Percentiles rank a stretch among this genome's conserved stretches.
These are phyloP conservation scores for Drosophila subobscura DNA, from an alignment of 1,140 invertebrate species.

Conservation along the genomic window DNA sequence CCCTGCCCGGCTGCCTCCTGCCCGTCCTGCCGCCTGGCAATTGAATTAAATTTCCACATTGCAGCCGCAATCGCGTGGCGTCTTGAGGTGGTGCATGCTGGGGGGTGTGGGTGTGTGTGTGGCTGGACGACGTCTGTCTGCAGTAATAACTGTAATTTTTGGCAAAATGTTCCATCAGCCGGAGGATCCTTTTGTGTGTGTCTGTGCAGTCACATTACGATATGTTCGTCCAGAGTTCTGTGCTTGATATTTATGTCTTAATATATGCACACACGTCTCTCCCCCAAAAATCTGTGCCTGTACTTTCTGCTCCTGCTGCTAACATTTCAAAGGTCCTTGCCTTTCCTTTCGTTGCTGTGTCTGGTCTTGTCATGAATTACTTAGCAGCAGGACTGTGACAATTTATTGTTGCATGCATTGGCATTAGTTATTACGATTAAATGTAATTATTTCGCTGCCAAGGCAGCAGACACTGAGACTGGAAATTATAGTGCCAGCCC, in stretches of 20 bases:
- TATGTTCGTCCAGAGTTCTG: slow-evolving; percentile 26
- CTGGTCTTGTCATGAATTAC: slow-evolving; percentile 68
- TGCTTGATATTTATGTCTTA: slow-evolving; percentile 74
- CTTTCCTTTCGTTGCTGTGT: slow-evolving; percentile 16
- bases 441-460: slow-evolving; percentile 48
- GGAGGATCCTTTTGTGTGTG: neutral
- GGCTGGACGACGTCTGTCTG: too few species aligned
- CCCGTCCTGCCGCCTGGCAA: slow-evolving; percentile 55
- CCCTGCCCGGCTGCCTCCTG: too few species aligned
- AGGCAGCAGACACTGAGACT: neutral
- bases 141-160: too few species aligned
- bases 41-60: slow-evolving; percentile 78
- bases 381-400: slow-evolving; percentile 46
- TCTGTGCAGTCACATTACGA: slow-evolving; percentile 33
- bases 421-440: slow-evolving; percentile 32
- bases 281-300: slow-evolving; percentile 41
- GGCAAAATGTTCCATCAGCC: neutral
- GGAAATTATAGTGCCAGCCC: slow-evolving; percentile 37
- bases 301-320: slow-evolving; percentile 30
- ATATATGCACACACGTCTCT: slow-evolving; percentile 67
- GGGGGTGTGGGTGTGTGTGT: too few species aligned
- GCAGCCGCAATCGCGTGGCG: slow-evolving; percentile 51
- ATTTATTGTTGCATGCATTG: slow-evolving; percentile 55
- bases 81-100: neutral
- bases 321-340: slow-evolving; percentile 49